Evolutionary conservation across 1,140 invertebrate genomes (phyloP).

Genomic region (Anastrepha obliqua): DNA sequence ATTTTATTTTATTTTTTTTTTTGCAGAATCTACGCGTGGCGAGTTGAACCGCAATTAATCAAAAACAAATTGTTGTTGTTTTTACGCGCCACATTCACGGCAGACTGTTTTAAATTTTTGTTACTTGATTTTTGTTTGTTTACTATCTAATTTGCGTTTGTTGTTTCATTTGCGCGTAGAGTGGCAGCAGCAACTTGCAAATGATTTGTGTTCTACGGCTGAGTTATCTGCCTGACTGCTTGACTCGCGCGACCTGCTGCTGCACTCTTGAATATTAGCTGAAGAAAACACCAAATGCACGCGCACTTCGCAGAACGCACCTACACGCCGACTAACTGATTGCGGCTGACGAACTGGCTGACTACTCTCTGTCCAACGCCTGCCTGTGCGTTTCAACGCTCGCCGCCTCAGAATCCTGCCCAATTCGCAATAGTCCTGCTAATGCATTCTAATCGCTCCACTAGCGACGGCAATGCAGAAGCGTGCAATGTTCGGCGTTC

Average conservation of each 20-base stretch:
- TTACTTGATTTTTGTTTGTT: neutral
- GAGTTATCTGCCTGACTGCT: neutral
- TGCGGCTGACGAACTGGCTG: slow-evolving; percentile 30
- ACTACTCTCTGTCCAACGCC: neutral
- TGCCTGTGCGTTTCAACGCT: neutral
- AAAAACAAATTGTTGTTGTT: neutral
- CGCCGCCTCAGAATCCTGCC: neutral
- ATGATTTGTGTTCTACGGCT: slow-evolving; percentile 34
- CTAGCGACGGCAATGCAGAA: slow-evolving; percentile 50
- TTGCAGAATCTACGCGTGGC: neutral
- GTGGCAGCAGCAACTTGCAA: slow-evolving; percentile 35
- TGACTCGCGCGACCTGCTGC: slow-evolving; percentile 23
- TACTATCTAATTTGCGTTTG: neutral
- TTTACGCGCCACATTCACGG: neutral
- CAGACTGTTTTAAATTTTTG: neutral
- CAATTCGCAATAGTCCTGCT: slow-evolving; percentile 32
- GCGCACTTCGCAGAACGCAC: slow-evolving; percentile 29
- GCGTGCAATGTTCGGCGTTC: neutral
- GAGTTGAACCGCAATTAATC: neutral
- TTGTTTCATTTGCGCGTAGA: neutral
- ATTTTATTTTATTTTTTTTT: neutral
- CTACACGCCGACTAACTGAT: slow-evolving; percentile 22
- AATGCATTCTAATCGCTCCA: slow-evolving; percentile 35
- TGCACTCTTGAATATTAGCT: slow-evolving; percentile 18
- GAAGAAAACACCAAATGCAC: neutral